Percentiles rank a stretch among this genome's conserved stretches.
Conservation (phyloP, 2,888 invertebrate species). For the Anoncus sp. region DNA sequence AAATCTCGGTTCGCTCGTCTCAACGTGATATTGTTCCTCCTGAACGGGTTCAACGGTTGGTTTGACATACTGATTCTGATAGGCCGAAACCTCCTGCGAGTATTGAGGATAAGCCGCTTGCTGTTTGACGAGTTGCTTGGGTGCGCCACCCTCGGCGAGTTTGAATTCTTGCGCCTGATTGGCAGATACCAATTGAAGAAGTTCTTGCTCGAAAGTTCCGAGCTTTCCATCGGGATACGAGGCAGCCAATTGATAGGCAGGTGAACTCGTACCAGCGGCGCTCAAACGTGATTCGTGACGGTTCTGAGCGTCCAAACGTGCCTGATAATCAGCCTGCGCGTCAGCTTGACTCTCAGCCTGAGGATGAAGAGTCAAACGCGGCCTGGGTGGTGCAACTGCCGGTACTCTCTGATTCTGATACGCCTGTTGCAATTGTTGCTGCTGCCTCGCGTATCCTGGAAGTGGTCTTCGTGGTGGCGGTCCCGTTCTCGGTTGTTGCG, state of each 20-base stretch:
- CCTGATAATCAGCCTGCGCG: slow-evolving; percentile 74
- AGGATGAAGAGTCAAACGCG: slow-evolving; percentile 74
- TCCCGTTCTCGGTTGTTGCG: slow-evolving; percentile 56
- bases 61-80: slow-evolving; percentile 72
- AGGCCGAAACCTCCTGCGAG: slow-evolving; percentile 72
- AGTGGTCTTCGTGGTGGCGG: slow-evolving; percentile 73
- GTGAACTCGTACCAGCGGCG: slow-evolving; percentile 67
- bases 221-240: slow-evolving; percentile 75
- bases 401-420: slow-evolving; percentile 79
- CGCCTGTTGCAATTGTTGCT: slow-evolving; percentile 78
- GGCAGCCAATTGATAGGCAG: slow-evolving; percentile 72
- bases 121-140: slow-evolving; percentile 67
- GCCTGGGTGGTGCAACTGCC: slow-evolving; percentile 75
- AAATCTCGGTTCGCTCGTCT: slow-evolving; percentile 76
- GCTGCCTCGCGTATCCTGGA: slow-evolving; percentile 77
- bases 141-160: slow-evolving; percentile 68
- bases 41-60: slow-evolving; percentile 65
- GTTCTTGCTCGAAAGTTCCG: slow-evolving; percentile 79
- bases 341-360: slow-evolving; percentile 77
- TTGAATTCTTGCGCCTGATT: slow-evolving; percentile 81
- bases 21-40: slow-evolving; percentile 78
- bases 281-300: slow-evolving; percentile 74
- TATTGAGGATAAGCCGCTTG: slow-evolving; percentile 70
- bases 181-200: slow-evolving; percentile 78
- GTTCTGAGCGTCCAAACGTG: slow-evolving; percentile 74